Base-by-base conservation (phyloP, 1,140 invertebrate genomes). In the Ephestia elutella region DNA sequence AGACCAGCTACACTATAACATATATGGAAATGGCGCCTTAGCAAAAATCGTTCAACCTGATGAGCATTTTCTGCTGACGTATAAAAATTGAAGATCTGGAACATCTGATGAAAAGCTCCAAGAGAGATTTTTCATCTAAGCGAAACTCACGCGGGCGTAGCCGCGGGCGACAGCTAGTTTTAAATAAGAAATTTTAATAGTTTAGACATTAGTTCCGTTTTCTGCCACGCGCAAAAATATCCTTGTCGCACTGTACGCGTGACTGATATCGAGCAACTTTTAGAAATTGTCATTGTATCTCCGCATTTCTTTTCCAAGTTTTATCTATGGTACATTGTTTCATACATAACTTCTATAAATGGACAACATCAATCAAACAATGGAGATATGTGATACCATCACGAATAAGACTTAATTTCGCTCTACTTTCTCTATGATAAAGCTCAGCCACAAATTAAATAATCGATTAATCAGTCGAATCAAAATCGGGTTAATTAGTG, bases 401-500 rank as follows among this genome's bases (percentile, higher is more conserved):
- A 1, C 38, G 38, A 15, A 44, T 17, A 15, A 15, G 13, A 15
- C n/a, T 15, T 15, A 44, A 44, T 44, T 44, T 44, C 38, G 38
- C 38, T 44, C 38, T 44, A 17, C 62, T 68, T 68, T 68, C 62
- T 51, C 20, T 25, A 25, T 53, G 13, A 21, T 25, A 53, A 53
- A 53, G 20, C 13, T 53, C 13, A 25, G 18, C 18, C 49, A 25
- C 2, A 53, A 30, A 56, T 49, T 48, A 44, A 55, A 61, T 32
- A 18, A 20, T 19, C 57, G 49, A 66, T 68, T 60, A 51, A 59
- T 62, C 54, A 51, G 28, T 18, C 19, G 13, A 49, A 18, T 57
- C 54, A 62, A 35, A 64, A 61, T 68, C 25, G 49, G 66, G 62
- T 65, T 69, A 65, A 72, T 67, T 69, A 66, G 56, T 44, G 8